Base-by-base conservation (phyloP, 2,113 vertebrate genomes). In the Montifringilla adamsi region DNA sequence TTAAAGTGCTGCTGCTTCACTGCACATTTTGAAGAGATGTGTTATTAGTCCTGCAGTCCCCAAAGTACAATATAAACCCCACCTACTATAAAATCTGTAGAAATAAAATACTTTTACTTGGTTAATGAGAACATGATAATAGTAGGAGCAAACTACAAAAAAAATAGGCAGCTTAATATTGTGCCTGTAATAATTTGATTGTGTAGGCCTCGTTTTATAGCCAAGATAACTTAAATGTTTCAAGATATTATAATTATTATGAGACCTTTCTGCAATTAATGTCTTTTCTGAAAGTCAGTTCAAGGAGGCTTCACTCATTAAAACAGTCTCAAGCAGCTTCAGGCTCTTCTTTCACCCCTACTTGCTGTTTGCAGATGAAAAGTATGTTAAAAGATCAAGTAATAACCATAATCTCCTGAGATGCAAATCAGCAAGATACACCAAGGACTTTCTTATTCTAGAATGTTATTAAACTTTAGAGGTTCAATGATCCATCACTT, bases 271-370 rank as follows among this genome's bases (percentile, higher is more conserved):
- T 84, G 67, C 62, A 94, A 96, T 95, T 96, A 96, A 97, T 93
- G 72, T 76, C 5, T 94, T 92, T 95, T 94, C 87, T 96, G 96
- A 96, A 97, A 96, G 94, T 96, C 94, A 90, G 15, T 95, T 95
- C 93, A 96, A 97, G 96, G 92, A 96, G 84, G 35, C 4, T 95
- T 97, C 84, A 93, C 86, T 97, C 94, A 94, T 96, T 96, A 96
- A 86, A 83, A 92, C 15, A 89, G 47, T 90, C 56, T 96, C 78
- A 95, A 88, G 50, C 76, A 95, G 94, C 89, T 97, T 79, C 60
- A 90, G 87, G 69, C 83, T 93, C 44, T 60, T 90, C 80, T 96
- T 93, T 90, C 52, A 92, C 89, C 70, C 53, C 22, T 47, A 13
- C 60, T 95, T 93, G 81, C 94, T 90, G 76, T 88, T 91, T 91